phyloP scores from a whole-genome alignment of 2,113 vertebrate species.

The Ctenodactylus gundi region DNA sequence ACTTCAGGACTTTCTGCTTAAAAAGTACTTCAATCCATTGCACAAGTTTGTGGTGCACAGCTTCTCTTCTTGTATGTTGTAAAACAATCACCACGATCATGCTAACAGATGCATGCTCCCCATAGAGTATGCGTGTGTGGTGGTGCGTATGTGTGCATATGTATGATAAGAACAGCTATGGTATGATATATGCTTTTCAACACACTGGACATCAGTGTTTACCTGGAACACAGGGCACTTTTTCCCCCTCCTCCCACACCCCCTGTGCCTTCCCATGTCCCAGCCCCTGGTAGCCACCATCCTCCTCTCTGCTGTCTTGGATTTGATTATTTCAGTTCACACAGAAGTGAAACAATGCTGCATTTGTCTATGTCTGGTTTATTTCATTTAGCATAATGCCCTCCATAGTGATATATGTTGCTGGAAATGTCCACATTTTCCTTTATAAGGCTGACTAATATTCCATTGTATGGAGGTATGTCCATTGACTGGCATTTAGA shows the following conservation, averaged over 20 bases:
- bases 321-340: not conserved
- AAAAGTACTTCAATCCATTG: not conserved
- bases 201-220: not conserved
- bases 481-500: not conserved
- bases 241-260: no score
- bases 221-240: not conserved
- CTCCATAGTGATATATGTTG: no score
- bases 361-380: not conserved
- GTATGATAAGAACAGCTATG: no score
- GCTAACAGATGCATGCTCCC: not conserved
- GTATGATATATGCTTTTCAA: no score
- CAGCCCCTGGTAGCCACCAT: not conserved
- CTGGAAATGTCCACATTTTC: not conserved
- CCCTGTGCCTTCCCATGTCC: not conserved
- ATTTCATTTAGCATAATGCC: not conserved
- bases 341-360: not conserved
- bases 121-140: no score
- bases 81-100: not conserved
- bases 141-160: no score
- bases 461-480: not conserved
- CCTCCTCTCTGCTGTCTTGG: not conserved
- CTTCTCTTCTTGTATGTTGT: not conserved
- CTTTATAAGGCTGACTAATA: not conserved
- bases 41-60: not conserved
- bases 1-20: not conserved